These are phyloP conservation scores for Paguma larvata DNA, from an alignment of 2,797 vertebrate genomes.

Conservation along the genomic window DNA sequence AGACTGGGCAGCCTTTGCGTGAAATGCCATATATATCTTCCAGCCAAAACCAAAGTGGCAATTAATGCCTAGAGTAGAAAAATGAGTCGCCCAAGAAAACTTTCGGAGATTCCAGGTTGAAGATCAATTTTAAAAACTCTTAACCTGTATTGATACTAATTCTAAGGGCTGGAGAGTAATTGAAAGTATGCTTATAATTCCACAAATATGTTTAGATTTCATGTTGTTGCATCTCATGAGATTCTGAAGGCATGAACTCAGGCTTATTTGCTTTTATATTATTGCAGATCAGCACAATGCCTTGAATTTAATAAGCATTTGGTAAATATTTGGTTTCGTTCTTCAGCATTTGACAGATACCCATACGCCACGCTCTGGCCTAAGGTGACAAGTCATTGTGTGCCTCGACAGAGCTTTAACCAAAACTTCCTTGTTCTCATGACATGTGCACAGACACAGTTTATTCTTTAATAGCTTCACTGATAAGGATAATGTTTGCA, in stretches of 20 bases:
- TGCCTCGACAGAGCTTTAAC: neutral
- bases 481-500: slow-evolving; percentile 9
- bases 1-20: neutral
- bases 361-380: neutral
- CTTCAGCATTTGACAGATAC: slow-evolving; percentile 7
- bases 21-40: neutral
- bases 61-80: neutral
- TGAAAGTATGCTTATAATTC: neutral
- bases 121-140: neutral
- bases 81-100: neutral
- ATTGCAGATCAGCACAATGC: neutral
- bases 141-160: neutral
- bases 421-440: neutral
- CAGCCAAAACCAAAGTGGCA: slow-evolving; percentile 3
- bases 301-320: neutral
- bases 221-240: slow-evolving; percentile 17
- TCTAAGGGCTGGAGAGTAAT: neutral
- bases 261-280: neutral
- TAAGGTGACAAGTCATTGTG: neutral
- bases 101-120: neutral
- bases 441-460: neutral
- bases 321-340: neutral
- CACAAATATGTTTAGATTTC: neutral
- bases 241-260: neutral
- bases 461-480: neutral